phyloP scores from a whole-genome alignment of 2,888 invertebrate species.

The Scelioninae gen. 1 region DNA sequence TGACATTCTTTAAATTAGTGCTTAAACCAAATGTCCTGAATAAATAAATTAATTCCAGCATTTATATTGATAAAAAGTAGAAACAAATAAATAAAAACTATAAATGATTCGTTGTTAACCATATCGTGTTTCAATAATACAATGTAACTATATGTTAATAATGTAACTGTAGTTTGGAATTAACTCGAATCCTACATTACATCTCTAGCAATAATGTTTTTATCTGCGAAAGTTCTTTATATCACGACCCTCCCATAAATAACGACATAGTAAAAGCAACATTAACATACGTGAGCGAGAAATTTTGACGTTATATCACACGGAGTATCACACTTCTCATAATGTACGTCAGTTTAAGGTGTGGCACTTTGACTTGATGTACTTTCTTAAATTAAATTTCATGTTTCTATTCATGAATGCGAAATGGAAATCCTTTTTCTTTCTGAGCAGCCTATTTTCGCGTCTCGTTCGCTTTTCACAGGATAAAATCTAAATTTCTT shows the following conservation, averaged over 20 bases:
- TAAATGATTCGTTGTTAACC: no score
- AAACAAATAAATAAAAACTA: no score
- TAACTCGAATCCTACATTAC: neutral
- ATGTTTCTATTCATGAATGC: constrained; percentile 60
- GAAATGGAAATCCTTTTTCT: constrained; percentile 20
- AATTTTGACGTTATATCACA: constrained; percentile 38
- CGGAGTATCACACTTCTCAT: constrained; percentile 23
- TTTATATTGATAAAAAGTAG: no score
- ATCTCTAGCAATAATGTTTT: constrained; percentile 2
- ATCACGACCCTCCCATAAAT: constrained; percentile 28
- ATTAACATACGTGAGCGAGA: constrained; percentile 12
- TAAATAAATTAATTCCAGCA: no score
- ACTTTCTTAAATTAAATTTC: constrained; percentile 60
- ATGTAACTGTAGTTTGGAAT: no score
- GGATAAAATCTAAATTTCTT: no score
- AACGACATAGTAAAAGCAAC: constrained; percentile 20
- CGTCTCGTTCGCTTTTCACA: neutral
- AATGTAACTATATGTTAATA: no score
- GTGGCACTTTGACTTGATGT: constrained; percentile 18
- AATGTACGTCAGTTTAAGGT: constrained; percentile 25
- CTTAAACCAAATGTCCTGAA: no score
- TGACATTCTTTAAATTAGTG: no score
- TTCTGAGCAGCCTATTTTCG: constrained; percentile 12
- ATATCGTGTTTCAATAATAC: no score
- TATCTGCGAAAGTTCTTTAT: constrained; percentile 13